Percentiles rank a stretch among this genome's conserved stretches.
Conservation (phyloP, 1,140 invertebrate genomes). For the Heliconius nattereri region DNA sequence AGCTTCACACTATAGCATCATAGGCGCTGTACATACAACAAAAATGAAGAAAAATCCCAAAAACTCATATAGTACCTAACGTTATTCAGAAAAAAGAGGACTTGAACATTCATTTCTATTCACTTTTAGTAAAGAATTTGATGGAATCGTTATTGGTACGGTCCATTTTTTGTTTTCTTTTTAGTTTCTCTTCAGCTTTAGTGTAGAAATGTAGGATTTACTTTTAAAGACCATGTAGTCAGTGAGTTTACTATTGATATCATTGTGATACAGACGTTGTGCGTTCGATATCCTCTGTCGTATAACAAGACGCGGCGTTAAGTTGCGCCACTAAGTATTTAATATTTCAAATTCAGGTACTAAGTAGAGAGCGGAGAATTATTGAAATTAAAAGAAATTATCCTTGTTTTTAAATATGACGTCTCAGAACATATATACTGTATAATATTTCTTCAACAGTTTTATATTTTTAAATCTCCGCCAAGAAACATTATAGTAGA, state of each 20-base stretch:
- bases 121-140: not conserved
- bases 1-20: not conserved
- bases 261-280: too few species aligned
- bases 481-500: constrained; percentile 12
- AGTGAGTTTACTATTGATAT: not conserved
- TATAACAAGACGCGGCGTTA: too few species aligned
- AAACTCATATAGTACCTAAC: not conserved
- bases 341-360: too few species aligned
- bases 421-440: too few species aligned
- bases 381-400: too few species aligned
- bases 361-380: too few species aligned
- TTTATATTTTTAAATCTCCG: not conserved
- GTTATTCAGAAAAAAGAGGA: not conserved
- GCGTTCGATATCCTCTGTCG: too few species aligned
- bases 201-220: not conserved
- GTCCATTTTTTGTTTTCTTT: not conserved
- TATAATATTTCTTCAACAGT: not conserved
- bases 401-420: too few species aligned
- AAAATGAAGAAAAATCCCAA: not conserved
- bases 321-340: too few species aligned
- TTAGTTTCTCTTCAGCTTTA: not conserved
- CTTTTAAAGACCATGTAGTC: not conserved
- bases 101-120: not conserved
- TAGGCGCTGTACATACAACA: not conserved
- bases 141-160: not conserved